Base-by-base conservation (phyloP, 1,140 invertebrate genomes). In the Conus betulinus region DNA sequence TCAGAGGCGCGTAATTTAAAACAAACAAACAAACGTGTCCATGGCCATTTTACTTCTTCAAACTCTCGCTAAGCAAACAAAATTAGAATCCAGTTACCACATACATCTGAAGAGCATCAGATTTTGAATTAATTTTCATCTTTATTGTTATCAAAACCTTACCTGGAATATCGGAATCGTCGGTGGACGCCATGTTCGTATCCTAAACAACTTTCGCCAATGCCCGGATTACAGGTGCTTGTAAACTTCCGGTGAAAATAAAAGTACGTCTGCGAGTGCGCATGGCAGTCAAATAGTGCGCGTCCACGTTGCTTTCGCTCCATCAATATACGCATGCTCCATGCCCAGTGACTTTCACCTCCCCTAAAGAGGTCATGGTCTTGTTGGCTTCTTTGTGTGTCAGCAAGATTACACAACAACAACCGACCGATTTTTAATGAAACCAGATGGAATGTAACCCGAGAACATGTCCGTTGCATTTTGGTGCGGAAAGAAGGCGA, bases 141-240 rank as follows among this genome's bases (percentile, higher is more conserved):
- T 13, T 71, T 11, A 71, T 71, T 6, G 67, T n/a, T 51, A 52
- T 39, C 51, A 63, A 39, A 25, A 27, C 86, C 84, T 78, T 89
- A 94, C 94, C 94, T 89, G 94, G 94, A 91, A 95, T 92, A 78
- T 94, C 93, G 79, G 93, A 93, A 89, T 95, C 94, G 87, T 94
- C 93, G 84, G 91, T 91, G 67, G 93, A 88, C 90, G 94, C 94
- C 94, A 95, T 95, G 90, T 93, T 94, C 92, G 92, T 93, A 71
- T 92, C 93, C 92, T 93, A 92, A 92, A 93, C 92, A 94, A 93
- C 92, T 92, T 92, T 90, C n/a, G 7, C 5, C 91, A 89, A 60
- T 90, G 82, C 92, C 92, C 92, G 92, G 91, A 93, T 93, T 90
- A 87, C 88, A 87, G 39, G 85, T 78, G 8, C 82, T 87, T 78